Conservation (phyloP, 2,113 vertebrate species). For the Prionailurus viverrinus region DNA sequence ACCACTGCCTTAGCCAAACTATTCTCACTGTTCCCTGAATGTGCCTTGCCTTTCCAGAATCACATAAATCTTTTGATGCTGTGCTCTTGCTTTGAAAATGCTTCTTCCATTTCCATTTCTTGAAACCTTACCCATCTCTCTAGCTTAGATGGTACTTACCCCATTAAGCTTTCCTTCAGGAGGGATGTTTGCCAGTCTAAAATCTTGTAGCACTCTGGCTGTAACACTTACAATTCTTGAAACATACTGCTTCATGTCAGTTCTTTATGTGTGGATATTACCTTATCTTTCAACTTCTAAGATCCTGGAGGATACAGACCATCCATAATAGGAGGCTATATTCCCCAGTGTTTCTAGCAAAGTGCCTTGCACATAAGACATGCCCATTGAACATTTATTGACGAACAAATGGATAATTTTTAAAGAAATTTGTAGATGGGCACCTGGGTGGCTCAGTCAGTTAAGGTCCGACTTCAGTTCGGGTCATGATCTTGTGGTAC, state of each 20-base stretch:
- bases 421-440: not conserved
- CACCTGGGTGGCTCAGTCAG: no score
- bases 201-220: not conserved
- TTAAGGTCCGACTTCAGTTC: no score
- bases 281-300: not conserved
- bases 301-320: conserved; percentile 1
- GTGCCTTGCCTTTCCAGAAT: not conserved
- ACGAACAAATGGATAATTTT: not conserved
- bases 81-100: not conserved
- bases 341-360: not conserved
- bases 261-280: not conserved
- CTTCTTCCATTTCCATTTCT: conserved; percentile 20
- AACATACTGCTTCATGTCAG: not conserved
- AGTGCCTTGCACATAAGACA: not conserved
- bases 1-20: not conserved
- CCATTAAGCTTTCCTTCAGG: not conserved
- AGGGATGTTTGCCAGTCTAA: not conserved
- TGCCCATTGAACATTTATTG: not conserved
- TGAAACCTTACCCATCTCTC: not conserved
- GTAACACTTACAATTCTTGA: not conserved
- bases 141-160: not conserved
- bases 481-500: no score
- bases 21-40: not conserved
- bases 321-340: not conserved
- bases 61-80: not conserved